Conservation (phyloP, 2,797 vertebrate genomes). For the Hippocampus kuda region DNA sequence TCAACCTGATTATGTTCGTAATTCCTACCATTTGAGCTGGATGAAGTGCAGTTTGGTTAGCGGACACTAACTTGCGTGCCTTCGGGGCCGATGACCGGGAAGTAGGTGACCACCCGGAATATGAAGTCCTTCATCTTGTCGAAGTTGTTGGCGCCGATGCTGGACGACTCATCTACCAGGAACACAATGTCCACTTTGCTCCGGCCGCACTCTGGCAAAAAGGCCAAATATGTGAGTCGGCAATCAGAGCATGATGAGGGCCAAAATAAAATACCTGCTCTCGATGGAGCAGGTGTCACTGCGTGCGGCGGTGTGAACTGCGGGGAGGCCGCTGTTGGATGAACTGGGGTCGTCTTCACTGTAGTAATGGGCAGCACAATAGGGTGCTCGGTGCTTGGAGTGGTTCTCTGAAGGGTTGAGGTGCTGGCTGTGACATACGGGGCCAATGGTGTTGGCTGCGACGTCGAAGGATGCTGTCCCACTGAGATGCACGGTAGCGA, state of each 20-base stretch:
- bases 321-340: slow-evolving; percentile 19
- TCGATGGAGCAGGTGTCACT: slow-evolving; percentile 29
- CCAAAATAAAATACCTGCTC: slow-evolving; percentile 32
- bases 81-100: slow-evolving; percentile 74
- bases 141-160: slow-evolving; percentile 80
- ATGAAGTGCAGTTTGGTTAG: neutral
- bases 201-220: slow-evolving; percentile 70
- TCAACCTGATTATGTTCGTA: neutral
- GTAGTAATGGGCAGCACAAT: slow-evolving; percentile 17
- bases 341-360: slow-evolving; percentile 36
- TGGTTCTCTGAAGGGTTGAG: slow-evolving; percentile 6
- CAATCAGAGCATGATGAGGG: neutral
- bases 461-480: slow-evolving; percentile 31
- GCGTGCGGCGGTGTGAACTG: slow-evolving; percentile 18
- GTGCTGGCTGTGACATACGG: slow-evolving; percentile 15
- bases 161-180: slow-evolving; percentile 87
- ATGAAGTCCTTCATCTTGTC: slow-evolving; percentile 83
- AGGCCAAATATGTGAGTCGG: neutral
- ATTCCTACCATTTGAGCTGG: neutral
- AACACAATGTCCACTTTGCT: slow-evolving; percentile 78
- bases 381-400: slow-evolving; percentile 33
- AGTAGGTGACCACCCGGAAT: slow-evolving; percentile 79
- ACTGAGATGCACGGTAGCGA: slow-evolving; percentile 47
- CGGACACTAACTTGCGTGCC: slow-evolving; percentile 69
- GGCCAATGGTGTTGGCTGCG: slow-evolving; percentile 21